A percentile compares a stretch with the other conserved stretches of the same genome.
phyloP scores from a whole-genome alignment of 2,888 invertebrate species.

The Sarcophaga carnaria region DNA sequence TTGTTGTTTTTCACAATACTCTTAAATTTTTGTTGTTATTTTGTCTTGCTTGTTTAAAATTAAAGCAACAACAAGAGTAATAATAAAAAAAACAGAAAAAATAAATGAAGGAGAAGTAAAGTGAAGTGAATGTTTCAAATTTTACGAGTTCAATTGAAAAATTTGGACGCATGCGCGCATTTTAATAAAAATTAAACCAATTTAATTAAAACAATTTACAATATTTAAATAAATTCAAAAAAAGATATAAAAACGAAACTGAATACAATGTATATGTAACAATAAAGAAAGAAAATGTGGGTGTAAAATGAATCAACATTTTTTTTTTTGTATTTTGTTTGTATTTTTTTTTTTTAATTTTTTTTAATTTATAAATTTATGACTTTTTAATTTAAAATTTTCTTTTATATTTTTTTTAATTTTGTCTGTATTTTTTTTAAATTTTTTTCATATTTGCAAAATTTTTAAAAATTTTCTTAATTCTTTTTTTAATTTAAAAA shows the following conservation, averaged over 20 bases:
- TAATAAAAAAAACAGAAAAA: slow-evolving; percentile 6
- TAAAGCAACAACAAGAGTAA: neutral
- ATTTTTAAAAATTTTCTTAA: too few relatives aligned
- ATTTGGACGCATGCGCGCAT: slow-evolving; percentile 6
- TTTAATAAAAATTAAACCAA: slow-evolving; percentile 6
- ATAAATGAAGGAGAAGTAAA: neutral
- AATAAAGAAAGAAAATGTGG: neutral
- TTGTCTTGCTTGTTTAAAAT: neutral
- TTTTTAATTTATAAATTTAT: too few relatives aligned
- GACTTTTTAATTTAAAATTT: too few relatives aligned
- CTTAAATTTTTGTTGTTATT: slow-evolving; percentile 1
- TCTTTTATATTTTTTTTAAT: too few relatives aligned
- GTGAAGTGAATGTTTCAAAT: slow-evolving; percentile 32
- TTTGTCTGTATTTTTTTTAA: too few relatives aligned
- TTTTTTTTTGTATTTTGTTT: too few relatives aligned
- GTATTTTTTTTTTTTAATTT: too few relatives aligned
- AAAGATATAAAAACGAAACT: neutral
- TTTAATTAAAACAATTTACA: slow-evolving; percentile 24
- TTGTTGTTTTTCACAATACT: neutral
- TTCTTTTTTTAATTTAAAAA: too few relatives aligned
- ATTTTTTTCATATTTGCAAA: too few relatives aligned
- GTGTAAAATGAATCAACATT: too few relatives aligned
- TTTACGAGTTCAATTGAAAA: neutral
- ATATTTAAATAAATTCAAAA: slow-evolving; percentile 28
- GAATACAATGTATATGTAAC: neutral